Evolutionary conservation across 1,140 invertebrate species (phyloP).

Genomic region (Lysiphlebus fabarum): DNA sequence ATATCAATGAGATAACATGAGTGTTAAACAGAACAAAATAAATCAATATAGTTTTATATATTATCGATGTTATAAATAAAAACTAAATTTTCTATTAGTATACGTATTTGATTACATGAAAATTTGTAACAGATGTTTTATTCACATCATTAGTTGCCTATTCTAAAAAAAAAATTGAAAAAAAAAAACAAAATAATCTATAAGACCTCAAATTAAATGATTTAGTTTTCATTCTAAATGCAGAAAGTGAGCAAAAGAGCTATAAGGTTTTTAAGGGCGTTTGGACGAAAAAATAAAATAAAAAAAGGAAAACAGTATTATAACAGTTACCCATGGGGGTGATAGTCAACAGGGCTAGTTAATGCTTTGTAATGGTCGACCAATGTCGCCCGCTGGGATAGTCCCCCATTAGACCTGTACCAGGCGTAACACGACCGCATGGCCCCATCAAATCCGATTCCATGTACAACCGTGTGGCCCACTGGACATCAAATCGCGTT

Average conservation of each 20-base stretch:
- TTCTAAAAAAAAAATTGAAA: too few species aligned
- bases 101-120: too few species aligned
- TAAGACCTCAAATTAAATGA: too few species aligned
- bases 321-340: conserved; percentile 20
- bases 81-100: too few species aligned
- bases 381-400: conserved; percentile 22
- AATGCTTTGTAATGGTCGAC: conserved; percentile 31
- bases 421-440: conserved; percentile 30
- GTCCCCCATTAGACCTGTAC: conserved; percentile 31
- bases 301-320: conserved; percentile 20
- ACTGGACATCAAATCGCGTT: conserved; percentile 3
- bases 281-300: not conserved
- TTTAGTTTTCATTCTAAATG: too few species aligned
- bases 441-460: conserved; percentile 31
- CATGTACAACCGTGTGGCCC: conserved; percentile 21
- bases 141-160: too few species aligned
- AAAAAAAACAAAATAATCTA: too few species aligned
- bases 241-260: not conserved
- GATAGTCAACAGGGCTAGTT: conserved; percentile 26
- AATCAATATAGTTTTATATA: too few species aligned
- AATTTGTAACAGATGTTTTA: too few species aligned
- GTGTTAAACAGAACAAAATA: too few species aligned
- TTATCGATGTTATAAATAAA: too few species aligned
- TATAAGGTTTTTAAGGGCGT: not conserved
- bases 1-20: too few species aligned